Base-by-base conservation (phyloP, 2,888 invertebrate genomes). In the Drosophila yooni region DNA sequence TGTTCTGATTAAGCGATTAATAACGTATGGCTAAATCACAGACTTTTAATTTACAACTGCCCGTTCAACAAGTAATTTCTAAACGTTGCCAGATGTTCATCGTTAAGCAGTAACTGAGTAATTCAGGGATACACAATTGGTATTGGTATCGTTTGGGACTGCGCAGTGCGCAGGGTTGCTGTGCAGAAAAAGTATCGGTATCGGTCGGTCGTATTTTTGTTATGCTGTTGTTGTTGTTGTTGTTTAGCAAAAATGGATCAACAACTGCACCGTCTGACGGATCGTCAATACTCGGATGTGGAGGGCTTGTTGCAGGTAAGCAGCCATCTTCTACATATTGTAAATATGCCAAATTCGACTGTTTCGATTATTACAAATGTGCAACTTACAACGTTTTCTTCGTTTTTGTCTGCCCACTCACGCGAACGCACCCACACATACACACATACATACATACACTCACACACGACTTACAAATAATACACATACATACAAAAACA, bases 241-340 rank as follows among this genome's bases (percentile, higher is more conserved):
- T 71, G 75, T 83, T 83, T 78, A 74, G 81, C 77, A 83, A 83
- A 83, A 84, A 88, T 88, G 85, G 83, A 83, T 81, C 83, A 83
- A 80, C 80, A 80, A 80, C 80, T 80, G 54, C 89, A 89, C 73
- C 87, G 89, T 83, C 86, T 86, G 70, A 89, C 85, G 68, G 87
- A 86, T 80, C 88, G 89, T 72, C 88, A 89, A 46, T 89, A 86
- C 54, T 88, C 89, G 38, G 88, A 89, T 62, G 85, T 84, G 38
- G 89, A 87, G 65, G 85, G 89, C 56, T 74, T 89, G 57, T 72
- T 84, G 60, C 88, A 86, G 89, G 85, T 86, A 65, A 68, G 63
- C 46, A 65, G 36, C 31, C 33, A 79, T 54, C 52, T 50, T 50
- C 27, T 38, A 52, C 25, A 51, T 38, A 63, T 59, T 60, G 29